phyloP scores from a whole-genome alignment of 1,140 invertebrate species.

The Cyclina sinensis region DNA sequence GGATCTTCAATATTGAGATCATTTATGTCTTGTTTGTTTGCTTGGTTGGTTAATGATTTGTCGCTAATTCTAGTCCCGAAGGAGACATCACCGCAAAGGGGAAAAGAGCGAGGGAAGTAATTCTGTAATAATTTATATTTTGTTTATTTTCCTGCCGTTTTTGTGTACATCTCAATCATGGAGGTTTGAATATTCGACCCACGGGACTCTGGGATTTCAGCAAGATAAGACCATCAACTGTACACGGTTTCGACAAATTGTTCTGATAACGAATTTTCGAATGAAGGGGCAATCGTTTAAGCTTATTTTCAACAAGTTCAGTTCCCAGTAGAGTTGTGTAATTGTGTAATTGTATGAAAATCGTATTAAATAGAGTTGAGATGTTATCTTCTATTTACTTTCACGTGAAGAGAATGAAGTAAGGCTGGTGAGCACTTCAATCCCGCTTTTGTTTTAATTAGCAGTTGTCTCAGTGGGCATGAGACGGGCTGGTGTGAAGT shows the following conservation, averaged over 20 bases:
- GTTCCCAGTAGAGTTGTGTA: constrained; percentile 41
- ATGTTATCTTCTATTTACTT: constrained; percentile 31
- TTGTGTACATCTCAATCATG: constrained; percentile 28
- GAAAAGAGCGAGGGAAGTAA: constrained; percentile 4
- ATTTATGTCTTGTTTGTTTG: constrained; percentile 67
- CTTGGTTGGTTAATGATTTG: constrained; percentile 60
- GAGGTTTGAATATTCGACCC: constrained; percentile 39
- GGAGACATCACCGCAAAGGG: constrained; percentile 42
- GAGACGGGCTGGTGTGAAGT: not conserved
- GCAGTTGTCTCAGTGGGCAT: not conserved
- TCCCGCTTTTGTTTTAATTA: constrained; percentile 21
- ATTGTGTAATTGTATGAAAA: constrained; percentile 10
- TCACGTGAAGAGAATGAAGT: not conserved
- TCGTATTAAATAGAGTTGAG: not conserved
- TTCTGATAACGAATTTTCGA: constrained; percentile 26
- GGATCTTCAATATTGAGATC: constrained; percentile 46
- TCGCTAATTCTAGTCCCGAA: constrained; percentile 58
- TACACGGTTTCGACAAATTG: constrained; percentile 20
- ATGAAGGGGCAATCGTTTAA: constrained; percentile 37
- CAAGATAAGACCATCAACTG: constrained; percentile 35
- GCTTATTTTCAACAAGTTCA: constrained; percentile 39
- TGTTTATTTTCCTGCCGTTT: constrained; percentile 63
- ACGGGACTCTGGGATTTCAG: constrained; percentile 33
- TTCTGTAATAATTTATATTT: constrained; percentile 61
- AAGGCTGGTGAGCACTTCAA: not conserved